These are phyloP conservation scores for Salvelinus fontinalis DNA, from an alignment of 2,113 vertebrate genomes.

Conservation along the genomic window DNA sequence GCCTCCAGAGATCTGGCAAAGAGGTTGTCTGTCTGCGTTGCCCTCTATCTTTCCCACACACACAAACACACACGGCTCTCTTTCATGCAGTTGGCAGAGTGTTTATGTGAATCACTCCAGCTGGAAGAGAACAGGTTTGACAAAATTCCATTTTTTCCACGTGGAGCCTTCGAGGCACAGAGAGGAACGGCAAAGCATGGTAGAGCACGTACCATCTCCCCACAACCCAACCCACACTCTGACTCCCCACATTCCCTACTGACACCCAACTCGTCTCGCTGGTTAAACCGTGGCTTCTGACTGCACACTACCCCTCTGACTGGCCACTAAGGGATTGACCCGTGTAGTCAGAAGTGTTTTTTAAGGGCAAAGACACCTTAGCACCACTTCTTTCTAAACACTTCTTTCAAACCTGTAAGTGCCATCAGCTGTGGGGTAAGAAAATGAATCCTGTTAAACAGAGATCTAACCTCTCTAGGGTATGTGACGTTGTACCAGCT, in stretches of 20 bases:
- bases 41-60: conserved; percentile 7
- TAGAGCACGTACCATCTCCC: conserved; percentile 54
- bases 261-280: conserved; percentile 23
- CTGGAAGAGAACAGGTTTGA: conserved; percentile 58
- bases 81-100: conserved; percentile 51
- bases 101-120: conserved; percentile 54
- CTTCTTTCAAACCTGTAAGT: not conserved
- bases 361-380: not conserved
- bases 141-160: conserved; percentile 59
- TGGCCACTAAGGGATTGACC: conserved; percentile 43
- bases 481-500: not conserved
- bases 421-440: not conserved
- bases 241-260: conserved; percentile 42
- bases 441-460: not conserved
- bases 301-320: conserved; percentile 31
- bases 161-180: conserved; percentile 61
- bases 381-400: not conserved
- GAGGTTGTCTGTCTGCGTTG: conserved; percentile 48
- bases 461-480: not conserved
- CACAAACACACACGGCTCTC: conserved; percentile 1
- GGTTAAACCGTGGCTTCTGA: conserved; percentile 38
- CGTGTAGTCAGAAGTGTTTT: not conserved
- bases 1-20: conserved; percentile 80
- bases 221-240: conserved; percentile 30
- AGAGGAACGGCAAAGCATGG: conserved; percentile 60